Evolutionary conservation across 2,888 invertebrate species (phyloP).

Genomic region (Chrysodeixis includens): DNA sequence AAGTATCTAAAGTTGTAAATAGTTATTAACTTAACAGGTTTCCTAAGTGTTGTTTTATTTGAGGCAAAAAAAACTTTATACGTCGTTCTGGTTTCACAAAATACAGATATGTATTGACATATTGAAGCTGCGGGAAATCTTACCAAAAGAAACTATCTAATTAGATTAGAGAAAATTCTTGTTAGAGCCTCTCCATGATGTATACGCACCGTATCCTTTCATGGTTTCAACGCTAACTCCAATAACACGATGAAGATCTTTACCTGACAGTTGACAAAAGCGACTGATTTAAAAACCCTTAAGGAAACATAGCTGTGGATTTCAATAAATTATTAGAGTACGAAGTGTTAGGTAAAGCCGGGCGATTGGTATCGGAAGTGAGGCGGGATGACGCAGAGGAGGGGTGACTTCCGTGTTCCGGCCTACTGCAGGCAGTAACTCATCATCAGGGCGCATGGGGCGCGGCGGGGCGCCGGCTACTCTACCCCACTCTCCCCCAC

Average conservation of each 20-base stretch:
- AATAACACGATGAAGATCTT: neutral
- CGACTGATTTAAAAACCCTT: neutral
- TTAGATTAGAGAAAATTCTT: no score
- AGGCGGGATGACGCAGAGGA: conserved; percentile 78
- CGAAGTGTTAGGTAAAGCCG: conserved; percentile 73
- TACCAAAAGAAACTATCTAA: no score
- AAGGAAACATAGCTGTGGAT: conserved; percentile 43
- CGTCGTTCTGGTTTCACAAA: no score
- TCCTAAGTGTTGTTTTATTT: no score
- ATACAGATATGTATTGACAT: no score
- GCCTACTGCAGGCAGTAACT: conserved; percentile 77
- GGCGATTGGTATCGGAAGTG: conserved; percentile 86
- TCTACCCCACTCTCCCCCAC: conserved; percentile 78
- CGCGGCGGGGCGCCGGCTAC: conserved; percentile 75
- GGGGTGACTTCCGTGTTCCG: conserved; percentile 84
- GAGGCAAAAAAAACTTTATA: no score
- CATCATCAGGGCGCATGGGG: conserved; percentile 85
- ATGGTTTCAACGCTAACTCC: no score
- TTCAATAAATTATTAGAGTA: conserved; percentile 84
- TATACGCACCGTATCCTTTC: no score
- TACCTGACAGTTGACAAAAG: neutral
- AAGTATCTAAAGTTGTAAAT: no score
- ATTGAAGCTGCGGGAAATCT: no score
- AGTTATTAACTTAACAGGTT: no score
- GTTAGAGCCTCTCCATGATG: no score